phyloP scores from a whole-genome alignment of 2,113 vertebrate genomes.

The Naja naja region DNA sequence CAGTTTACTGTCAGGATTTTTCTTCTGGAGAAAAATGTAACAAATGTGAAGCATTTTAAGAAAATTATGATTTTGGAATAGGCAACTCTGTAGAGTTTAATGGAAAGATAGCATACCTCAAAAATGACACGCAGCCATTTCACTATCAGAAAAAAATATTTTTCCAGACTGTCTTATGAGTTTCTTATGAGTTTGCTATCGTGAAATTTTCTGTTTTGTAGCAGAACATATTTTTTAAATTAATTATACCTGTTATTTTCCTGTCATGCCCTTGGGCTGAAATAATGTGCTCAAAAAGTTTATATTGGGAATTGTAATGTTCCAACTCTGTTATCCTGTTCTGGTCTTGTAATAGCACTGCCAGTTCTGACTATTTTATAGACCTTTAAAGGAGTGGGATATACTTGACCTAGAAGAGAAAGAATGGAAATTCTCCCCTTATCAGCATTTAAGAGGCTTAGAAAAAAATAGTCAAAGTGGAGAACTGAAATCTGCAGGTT shows the following conservation, averaged over 20 bases:
- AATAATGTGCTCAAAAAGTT: background rate
- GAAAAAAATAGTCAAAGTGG: background rate
- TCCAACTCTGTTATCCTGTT: too few relatives aligned
- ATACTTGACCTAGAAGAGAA: background rate
- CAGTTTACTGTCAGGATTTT: background rate
- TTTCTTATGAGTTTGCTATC: background rate
- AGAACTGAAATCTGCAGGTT: background rate
- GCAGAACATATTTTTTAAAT: background rate
- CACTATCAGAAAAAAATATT: background rate
- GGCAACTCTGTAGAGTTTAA: background rate
- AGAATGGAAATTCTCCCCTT: background rate
- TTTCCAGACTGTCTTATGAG: background rate
- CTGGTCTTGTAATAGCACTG: background rate
- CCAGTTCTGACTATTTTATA: background rate
- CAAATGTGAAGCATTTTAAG: background rate
- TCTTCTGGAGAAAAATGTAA: background rate
- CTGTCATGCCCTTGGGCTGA: background rate
- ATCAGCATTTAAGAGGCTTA: background rate
- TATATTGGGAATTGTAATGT: background rate
- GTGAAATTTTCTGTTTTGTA: background rate
- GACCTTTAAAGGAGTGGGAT: background rate
- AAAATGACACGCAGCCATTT: background rate
- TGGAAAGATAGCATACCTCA: background rate
- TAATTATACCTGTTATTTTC: background rate
- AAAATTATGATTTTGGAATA: background rate